phyloP scores from a whole-genome alignment of 2,113 vertebrate genomes.

The Nematolebias whitei region DNA sequence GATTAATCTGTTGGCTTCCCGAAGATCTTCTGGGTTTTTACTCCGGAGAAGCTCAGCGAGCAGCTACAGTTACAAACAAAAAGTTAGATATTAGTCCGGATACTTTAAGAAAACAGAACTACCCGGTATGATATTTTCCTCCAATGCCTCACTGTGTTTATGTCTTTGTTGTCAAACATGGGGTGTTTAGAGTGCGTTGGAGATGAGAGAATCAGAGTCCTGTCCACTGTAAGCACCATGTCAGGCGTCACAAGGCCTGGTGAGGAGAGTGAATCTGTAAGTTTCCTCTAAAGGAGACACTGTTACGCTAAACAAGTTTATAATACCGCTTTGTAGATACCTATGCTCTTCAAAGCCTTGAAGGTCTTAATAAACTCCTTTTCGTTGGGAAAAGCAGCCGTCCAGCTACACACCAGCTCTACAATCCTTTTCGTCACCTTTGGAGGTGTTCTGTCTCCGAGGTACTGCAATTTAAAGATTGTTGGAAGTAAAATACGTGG shows the following conservation, averaged over 20 bases:
- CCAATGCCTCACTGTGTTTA: slow-evolving; percentile 86
- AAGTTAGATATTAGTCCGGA: not conserved
- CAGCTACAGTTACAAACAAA: slow-evolving; percentile 78
- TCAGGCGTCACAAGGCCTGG: slow-evolving; percentile 89
- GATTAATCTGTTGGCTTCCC: slow-evolving; percentile 96
- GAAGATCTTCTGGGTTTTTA: slow-evolving; percentile 97
- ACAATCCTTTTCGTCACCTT: slow-evolving; percentile 94
- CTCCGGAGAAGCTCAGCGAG: slow-evolving; percentile 94
- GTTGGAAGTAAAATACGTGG: not conserved
- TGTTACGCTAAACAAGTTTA: no score
- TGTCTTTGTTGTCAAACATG: slow-evolving; percentile 97
- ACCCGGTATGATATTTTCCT: not conserved
- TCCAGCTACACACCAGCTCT: slow-evolving; percentile 96
- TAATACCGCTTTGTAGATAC: slow-evolving; percentile 58
- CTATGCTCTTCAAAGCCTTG: slow-evolving; percentile 93
- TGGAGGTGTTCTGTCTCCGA: slow-evolving; percentile 91
- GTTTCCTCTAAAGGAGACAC: no score
- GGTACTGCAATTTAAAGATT: slow-evolving; percentile 83
- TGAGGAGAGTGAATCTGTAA: slow-evolving; percentile 26
- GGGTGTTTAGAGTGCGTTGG: slow-evolving; percentile 93
- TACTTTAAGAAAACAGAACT: not conserved
- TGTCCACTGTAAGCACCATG: slow-evolving; percentile 88
- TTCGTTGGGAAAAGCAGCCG: slow-evolving; percentile 90
- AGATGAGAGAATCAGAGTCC: slow-evolving; percentile 92
- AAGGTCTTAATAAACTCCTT: slow-evolving; percentile 94